phyloP scores from a whole-genome alignment of 2,888 invertebrate species.

The Eustalomyia histrio region DNA sequence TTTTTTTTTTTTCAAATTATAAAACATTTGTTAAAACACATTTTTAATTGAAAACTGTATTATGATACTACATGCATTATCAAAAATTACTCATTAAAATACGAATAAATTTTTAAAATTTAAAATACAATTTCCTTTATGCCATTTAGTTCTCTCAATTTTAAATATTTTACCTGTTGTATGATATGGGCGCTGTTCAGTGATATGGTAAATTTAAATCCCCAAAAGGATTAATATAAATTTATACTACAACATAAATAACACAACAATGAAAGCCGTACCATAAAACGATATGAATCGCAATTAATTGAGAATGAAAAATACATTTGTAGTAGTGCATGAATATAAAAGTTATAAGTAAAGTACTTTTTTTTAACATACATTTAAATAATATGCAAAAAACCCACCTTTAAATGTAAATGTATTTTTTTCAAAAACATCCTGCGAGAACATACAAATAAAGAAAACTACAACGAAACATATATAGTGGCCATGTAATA shows the following conservation, averaged over 20 bases:
- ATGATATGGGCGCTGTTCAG: conserved; percentile 28
- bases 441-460: not conserved
- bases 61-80: no score
- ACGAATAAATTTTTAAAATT: no score
- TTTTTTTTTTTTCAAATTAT: no score
- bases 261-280: conserved; percentile 12
- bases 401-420: conserved; percentile 5
- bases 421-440: conserved; percentile 12
- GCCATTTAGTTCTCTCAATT: no score
- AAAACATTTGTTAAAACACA: no score
- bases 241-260: conserved; percentile 16
- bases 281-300: conserved; percentile 13
- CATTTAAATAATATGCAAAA: not conserved
- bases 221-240: conserved; percentile 36
- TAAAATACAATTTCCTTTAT: conserved; percentile 32
- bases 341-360: not conserved
- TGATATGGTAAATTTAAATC: conserved; percentile 44
- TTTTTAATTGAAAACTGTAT: no score
- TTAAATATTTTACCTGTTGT: conserved; percentile 14
- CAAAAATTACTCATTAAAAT: no score
- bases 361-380: not conserved
- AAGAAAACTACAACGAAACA: conserved; percentile 8
- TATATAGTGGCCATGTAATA: conserved; percentile 9
- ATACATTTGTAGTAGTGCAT: not conserved
- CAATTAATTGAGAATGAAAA: conserved; percentile 9